phyloP scores from a whole-genome alignment of 1,140 invertebrate genomes.

The Orius laevigatus region DNA sequence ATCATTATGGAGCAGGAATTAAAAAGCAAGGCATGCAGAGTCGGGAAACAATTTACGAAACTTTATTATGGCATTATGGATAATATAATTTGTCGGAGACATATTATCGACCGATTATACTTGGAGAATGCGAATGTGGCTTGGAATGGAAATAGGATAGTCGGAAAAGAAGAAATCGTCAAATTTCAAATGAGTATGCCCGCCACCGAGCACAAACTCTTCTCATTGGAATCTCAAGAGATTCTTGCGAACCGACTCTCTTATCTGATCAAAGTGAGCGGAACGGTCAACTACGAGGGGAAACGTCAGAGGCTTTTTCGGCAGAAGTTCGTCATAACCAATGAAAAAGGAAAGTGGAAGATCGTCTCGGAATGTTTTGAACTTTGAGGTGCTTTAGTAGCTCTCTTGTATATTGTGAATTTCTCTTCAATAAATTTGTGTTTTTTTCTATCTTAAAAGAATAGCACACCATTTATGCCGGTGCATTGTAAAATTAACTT shows the following conservation, averaged over 20 bases:
- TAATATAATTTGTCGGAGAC: conserved; percentile 43
- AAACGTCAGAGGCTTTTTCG: conserved; percentile 45
- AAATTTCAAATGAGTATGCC: conserved; percentile 63
- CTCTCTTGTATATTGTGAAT: too few relatives aligned
- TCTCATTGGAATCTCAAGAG: conserved; percentile 61
- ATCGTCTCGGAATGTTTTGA: conserved; percentile 70
- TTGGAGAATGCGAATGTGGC: conserved; percentile 58
- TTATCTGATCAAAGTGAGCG: conserved; percentile 56
- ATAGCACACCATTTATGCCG: too few relatives aligned
- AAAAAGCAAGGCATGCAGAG: conserved; percentile 50
- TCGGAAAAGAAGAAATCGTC: conserved; percentile 55
- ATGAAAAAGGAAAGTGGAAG: conserved; percentile 72
- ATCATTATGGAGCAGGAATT: conserved; percentile 23
- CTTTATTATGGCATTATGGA: conserved; percentile 68
- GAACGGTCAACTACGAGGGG: conserved; percentile 48
- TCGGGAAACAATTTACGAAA: conserved; percentile 65
- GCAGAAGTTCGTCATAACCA: conserved; percentile 68
- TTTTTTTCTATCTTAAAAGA: too few relatives aligned
- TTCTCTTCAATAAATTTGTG: too few relatives aligned
- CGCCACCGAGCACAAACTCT: conserved; percentile 45
- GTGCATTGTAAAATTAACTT: too few relatives aligned
- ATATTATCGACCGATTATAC: conserved; percentile 61
- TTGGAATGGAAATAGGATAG: conserved; percentile 71
- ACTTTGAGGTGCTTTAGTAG: conserved; percentile 43
- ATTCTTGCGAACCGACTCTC: conserved; percentile 50